Evolutionary conservation across 2,888 invertebrate species (phyloP).

Genomic region (Eupithecia subfuscata): DNA sequence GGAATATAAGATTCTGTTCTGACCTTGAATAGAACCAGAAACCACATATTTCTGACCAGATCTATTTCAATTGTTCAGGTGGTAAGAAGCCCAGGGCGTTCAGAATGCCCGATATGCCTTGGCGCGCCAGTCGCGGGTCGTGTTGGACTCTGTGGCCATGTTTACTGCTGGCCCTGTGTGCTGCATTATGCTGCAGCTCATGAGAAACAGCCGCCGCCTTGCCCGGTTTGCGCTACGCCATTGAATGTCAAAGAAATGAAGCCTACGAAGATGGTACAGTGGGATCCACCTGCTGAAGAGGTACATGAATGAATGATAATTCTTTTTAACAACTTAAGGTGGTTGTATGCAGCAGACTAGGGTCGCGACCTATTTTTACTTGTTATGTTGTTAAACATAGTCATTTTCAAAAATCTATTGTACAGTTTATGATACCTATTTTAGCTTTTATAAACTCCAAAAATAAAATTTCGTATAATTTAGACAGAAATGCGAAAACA

Average conservation of each 20-base stretch:
- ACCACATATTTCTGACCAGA: too few species aligned
- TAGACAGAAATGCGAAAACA: too few species aligned
- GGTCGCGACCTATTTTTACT: too few species aligned
- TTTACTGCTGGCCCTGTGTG: slow-evolving; percentile 98
- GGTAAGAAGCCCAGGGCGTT: slow-evolving; percentile 70
- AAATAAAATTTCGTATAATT: too few species aligned
- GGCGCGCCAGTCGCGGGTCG: slow-evolving; percentile 94
- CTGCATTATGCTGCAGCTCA: slow-evolving; percentile 95
- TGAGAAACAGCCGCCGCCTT: slow-evolving; percentile 90
- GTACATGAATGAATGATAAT: slow-evolving; percentile 46
- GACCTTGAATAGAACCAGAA: too few species aligned
- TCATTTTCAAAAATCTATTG: too few species aligned
- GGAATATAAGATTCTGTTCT: too few species aligned
- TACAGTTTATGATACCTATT: too few species aligned
- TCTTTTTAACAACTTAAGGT: too few species aligned
- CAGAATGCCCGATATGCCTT: slow-evolving; percentile 95
- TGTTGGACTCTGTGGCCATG: slow-evolving; percentile 97
- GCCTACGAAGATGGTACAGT: slow-evolving; percentile 81
- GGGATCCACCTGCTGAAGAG: slow-evolving; percentile 71
- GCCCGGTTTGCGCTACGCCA: slow-evolving; percentile 96
- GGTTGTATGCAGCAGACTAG: too few species aligned
- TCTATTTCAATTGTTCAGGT: slow-evolving; percentile 54
- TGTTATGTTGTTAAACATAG: too few species aligned
- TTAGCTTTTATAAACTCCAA: too few species aligned
- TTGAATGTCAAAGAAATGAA: slow-evolving; percentile 92